Conservation (phyloP, 2,888 invertebrate species). For the Ctena decussata region DNA sequence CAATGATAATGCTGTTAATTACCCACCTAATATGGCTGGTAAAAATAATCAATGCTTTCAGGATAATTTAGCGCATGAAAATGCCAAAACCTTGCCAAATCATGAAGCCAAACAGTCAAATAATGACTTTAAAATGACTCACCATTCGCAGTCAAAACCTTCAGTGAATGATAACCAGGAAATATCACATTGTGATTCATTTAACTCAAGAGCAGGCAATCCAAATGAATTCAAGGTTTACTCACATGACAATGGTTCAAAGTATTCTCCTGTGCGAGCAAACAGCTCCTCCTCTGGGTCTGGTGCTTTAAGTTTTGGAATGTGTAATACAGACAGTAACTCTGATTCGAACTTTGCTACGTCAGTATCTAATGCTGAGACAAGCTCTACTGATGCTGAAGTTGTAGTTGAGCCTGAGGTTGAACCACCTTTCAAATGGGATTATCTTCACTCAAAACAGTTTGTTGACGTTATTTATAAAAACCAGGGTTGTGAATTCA, state of each 20-base stretch:
- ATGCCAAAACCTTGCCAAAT: constrained; percentile 12
- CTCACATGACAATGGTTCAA: background rate
- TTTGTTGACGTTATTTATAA: constrained; percentile 63
- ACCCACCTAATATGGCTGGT: constrained; percentile 1
- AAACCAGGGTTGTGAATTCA: constrained; percentile 53
- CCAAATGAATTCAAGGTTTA: background rate
- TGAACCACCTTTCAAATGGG: constrained; percentile 56
- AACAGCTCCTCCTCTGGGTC: background rate
- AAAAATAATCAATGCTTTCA: constrained; percentile 3
- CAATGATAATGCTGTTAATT: background rate
- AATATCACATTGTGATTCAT: background rate
- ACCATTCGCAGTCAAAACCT: background rate
- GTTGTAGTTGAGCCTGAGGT: background rate
- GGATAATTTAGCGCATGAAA: background rate
- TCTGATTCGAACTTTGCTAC: background rate
- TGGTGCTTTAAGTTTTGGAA: background rate
- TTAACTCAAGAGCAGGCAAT: background rate
- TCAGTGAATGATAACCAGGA: background rate
- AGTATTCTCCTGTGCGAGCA: background rate
- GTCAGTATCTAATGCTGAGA: background rate
- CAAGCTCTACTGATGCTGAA: background rate
- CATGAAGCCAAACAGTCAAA: background rate
- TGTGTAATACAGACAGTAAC: constrained; percentile 2
- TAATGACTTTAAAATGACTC: background rate
- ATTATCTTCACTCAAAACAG: constrained; percentile 64